Base-by-base conservation (phyloP, 2,888 invertebrate species). In the Cerastoderma edule region DNA sequence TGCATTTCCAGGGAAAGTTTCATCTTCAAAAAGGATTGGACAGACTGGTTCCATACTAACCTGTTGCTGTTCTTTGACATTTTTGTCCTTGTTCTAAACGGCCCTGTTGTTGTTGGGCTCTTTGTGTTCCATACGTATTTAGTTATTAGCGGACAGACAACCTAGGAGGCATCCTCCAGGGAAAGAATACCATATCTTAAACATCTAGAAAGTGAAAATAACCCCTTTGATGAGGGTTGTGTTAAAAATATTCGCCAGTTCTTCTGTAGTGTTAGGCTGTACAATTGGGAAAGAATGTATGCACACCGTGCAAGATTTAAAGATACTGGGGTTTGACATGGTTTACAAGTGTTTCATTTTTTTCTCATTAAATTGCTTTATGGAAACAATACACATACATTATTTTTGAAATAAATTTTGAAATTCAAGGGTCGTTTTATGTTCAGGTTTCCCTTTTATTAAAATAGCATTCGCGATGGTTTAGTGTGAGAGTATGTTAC, bases 161-260 rank as follows among this genome's bases (percentile, higher is more conserved):
- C 93, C 1, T 93, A 93, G 93, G 93, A 93, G 80, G 85, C 87
- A 22, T 88, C 90, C 2, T 91, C 92, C 24, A 83, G 92, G 44
- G 89, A 90, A 66, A 89, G 91, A 77, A 93, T 93, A 67, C 90
- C 92, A 5, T 93, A 93, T 83, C 87, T 93, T 22, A 91, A 90
- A 73, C 87, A 90, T 71, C 83, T 92, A 13, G 89, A 89, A 46
- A 85, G 89, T 27, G 89, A 90, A 16, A 87, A 85, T 56, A 92
- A 93, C 75, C 93, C 93, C 0, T 93, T 93, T 80, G 89, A 92
- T 80, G 88, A 92, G 78, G 92, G 93, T 16, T 87, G 88, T 50
- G 79, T 84, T 54, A 80, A 66, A 72, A 93, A 93, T 81, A 80
- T 88, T 19, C 89, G 82, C 69, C 79, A 87, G 70, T 91, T 91